These are phyloP conservation scores for Spodoptera frugiperda DNA, from an alignment of 1,140 invertebrate genomes.

Conservation along the genomic window DNA sequence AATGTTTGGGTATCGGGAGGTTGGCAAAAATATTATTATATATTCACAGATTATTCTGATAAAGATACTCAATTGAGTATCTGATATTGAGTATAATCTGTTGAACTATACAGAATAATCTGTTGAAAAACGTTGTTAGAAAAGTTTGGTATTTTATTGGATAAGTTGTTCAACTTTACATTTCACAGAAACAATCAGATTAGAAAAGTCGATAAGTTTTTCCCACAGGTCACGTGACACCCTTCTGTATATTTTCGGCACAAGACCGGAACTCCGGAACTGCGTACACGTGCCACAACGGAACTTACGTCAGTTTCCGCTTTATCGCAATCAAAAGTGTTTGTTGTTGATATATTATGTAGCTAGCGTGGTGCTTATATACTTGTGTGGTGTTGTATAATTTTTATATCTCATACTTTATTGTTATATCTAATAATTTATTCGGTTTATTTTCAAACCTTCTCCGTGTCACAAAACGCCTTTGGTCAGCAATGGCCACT, in stretches of 20 bases:
- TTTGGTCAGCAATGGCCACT: too few relatives aligned
- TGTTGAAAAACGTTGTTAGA: too few relatives aligned
- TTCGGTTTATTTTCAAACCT: too few relatives aligned
- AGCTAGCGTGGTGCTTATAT: not conserved
- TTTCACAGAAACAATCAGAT: conserved; percentile 4
- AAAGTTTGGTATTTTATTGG: too few relatives aligned
- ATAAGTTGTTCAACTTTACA: not conserved
- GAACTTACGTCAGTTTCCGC: conserved; percentile 68
- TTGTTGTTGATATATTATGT: conserved; percentile 1
- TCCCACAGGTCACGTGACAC: conserved; percentile 63
- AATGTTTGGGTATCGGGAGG: not conserved
- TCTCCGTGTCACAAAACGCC: too few relatives aligned
- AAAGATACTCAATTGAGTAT: too few relatives aligned
- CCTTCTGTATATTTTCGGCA: conserved; percentile 53
- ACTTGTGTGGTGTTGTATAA: too few relatives aligned
- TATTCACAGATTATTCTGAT: too few relatives aligned
- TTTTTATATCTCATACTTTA: too few relatives aligned
- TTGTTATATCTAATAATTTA: too few relatives aligned
- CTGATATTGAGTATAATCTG: too few relatives aligned
- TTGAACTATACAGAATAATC: too few relatives aligned
- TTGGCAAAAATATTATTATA: not conserved
- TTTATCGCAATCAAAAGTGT: conserved; percentile 50
- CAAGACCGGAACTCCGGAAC: conserved; percentile 67
- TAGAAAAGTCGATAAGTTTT: conserved; percentile 67
- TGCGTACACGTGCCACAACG: conserved; percentile 68